Percentiles rank a stretch among this genome's conserved stretches.
Evolutionary conservation across 2,113 vertebrate species (phyloP).

Genomic region (Ptychochromis oligacanthus): DNA sequence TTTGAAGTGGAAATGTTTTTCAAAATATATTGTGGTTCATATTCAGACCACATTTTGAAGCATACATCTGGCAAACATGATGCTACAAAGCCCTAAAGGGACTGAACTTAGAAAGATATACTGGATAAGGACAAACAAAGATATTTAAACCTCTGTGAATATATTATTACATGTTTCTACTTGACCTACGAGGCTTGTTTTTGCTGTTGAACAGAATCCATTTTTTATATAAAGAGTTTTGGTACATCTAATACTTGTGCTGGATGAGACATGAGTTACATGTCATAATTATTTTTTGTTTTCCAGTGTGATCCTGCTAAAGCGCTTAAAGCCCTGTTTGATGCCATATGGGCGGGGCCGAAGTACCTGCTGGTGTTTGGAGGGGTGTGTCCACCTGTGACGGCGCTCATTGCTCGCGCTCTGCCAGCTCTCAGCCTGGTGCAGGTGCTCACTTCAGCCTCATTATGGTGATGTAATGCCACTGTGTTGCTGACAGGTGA

Average conservation of each 20-base stretch:
- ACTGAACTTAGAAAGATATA: too few species aligned
- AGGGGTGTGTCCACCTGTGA: slow-evolving; percentile 90
- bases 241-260: too few species aligned
- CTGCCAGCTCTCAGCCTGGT: slow-evolving; percentile 89
- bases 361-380: slow-evolving; percentile 90
- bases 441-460: slow-evolving; percentile 81
- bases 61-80: neutral
- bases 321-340: slow-evolving; percentile 88
- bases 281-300: neutral
- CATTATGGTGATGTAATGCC: neutral
- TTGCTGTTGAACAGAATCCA: too few species aligned
- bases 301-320: slow-evolving; percentile 44
- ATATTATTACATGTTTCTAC: neutral
- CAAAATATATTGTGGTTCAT: neutral
- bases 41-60: neutral
- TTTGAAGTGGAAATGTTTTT: too few species aligned
- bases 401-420: slow-evolving; percentile 88
- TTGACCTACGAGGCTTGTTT: neutral
- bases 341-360: slow-evolving; percentile 91
- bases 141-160: neutral
- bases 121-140: too few species aligned
- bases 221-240: too few species aligned
- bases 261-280: neutral
- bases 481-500: neutral
- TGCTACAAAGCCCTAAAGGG: neutral